Percentiles rank a stretch among this genome's conserved stretches.
Evolutionary conservation across 2,888 invertebrate genomes (phyloP).

Genomic region (Parnassius smintheus): DNA sequence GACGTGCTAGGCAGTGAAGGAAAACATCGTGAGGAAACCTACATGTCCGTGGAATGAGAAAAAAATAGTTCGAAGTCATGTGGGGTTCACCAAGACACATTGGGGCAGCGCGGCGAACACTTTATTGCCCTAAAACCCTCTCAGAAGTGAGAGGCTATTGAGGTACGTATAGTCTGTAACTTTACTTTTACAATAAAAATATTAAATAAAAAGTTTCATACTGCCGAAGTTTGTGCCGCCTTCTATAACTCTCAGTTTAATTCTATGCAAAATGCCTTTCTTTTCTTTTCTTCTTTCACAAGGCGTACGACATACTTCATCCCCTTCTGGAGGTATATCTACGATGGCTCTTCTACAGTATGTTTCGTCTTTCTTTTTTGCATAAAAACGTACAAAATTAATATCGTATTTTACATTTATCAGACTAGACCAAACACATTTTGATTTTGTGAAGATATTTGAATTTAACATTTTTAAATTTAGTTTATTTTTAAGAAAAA

Average conservation of each 20-base stretch:
- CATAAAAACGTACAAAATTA: slow-evolving; percentile 38
- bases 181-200: not conserved
- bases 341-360: slow-evolving; percentile 56
- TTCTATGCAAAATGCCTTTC: slow-evolving; percentile 59
- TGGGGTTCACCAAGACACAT: no score
- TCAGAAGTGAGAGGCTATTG: no score
- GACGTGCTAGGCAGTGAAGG: no score
- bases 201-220: slow-evolving; percentile 39
- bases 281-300: slow-evolving; percentile 52
- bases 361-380: slow-evolving; percentile 44
- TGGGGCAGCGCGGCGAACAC: no score
- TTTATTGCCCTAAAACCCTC: no score
- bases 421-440: slow-evolving; percentile 40
- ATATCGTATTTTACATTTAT: slow-evolving; percentile 29
- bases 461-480: slow-evolving; percentile 30
- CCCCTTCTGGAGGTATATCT: slow-evolving; percentile 53
- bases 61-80: no score
- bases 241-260: slow-evolving; percentile 62
- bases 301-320: slow-evolving; percentile 50
- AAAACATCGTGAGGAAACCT: no score
- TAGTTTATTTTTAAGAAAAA: slow-evolving; percentile 3
- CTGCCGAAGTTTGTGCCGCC: slow-evolving; percentile 74
- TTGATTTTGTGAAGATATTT: slow-evolving; percentile 39
- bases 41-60: no score
- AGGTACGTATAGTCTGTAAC: no score